Evolutionary conservation across 2,113 vertebrate species (phyloP).

Genomic region (Camelus bactrianus): DNA sequence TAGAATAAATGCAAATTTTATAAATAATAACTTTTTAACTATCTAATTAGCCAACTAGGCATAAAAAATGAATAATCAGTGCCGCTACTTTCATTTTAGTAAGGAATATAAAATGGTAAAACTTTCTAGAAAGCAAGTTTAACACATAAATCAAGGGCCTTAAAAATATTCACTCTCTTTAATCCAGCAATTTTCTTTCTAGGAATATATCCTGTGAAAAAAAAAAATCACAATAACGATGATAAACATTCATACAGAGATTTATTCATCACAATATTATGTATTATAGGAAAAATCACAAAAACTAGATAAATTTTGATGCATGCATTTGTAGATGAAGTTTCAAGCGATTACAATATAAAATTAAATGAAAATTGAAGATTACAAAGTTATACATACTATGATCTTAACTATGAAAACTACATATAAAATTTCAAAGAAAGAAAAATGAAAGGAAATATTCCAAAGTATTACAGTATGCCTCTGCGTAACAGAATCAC

Average conservation of each 20-base stretch:
- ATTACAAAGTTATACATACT: background rate
- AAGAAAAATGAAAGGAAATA: background rate
- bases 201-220: background rate
- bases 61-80: background rate
- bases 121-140: background rate
- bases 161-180: constrained; percentile 6
- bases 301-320: background rate
- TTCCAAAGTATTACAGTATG: background rate
- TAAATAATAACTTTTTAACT: background rate
- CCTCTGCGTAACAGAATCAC: background rate
- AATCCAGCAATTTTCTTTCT: background rate
- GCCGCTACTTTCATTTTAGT: background rate
- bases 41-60: background rate
- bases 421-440: background rate
- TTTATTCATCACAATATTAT: background rate
- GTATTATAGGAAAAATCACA: background rate
- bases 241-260: background rate
- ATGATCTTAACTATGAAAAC: background rate
- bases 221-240: constrained; percentile 11
- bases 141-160: background rate
- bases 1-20: constrained; percentile 14
- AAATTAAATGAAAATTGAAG: background rate
- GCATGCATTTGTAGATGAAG: background rate
- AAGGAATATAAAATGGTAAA: background rate
- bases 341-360: background rate